Conservation (phyloP, 23 tunicate genomes). For the Halocynthia aurantium region DNA sequence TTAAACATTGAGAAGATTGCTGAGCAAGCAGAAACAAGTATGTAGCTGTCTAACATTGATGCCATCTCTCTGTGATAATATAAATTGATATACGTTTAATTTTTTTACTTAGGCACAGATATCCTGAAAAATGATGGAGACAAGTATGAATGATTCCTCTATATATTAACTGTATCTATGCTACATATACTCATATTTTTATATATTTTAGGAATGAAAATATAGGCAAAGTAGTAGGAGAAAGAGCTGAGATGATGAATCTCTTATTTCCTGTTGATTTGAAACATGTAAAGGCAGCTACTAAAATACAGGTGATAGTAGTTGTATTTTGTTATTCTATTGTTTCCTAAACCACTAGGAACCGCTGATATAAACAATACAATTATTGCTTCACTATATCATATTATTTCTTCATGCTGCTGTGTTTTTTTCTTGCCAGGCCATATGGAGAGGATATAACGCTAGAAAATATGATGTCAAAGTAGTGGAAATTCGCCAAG, state of each 20-base stretch:
- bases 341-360: not conserved
- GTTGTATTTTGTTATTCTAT: not conserved
- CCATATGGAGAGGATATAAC: slow-evolving; percentile 72
- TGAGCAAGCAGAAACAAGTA: too few relatives aligned
- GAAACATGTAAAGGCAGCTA: slow-evolving; percentile 51
- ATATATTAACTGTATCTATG: too few relatives aligned
- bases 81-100: too few relatives aligned
- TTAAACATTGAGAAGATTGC: too few relatives aligned
- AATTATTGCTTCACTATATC: not conserved
- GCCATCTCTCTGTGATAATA: too few relatives aligned
- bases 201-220: too few relatives aligned
- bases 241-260: not conserved
- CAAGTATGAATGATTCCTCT: too few relatives aligned
- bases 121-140: too few relatives aligned
- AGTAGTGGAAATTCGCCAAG: slow-evolving; percentile 70
- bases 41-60: too few relatives aligned
- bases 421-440: slow-evolving; percentile 17
- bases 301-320: slow-evolving; percentile 53
- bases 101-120: too few relatives aligned
- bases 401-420: not conserved
- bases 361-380: not conserved
- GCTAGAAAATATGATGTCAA: slow-evolving; percentile 49
- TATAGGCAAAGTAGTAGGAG: too few relatives aligned
- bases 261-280: slow-evolving; percentile 15
- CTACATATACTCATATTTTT: too few relatives aligned